Percentiles rank a stretch among this genome's conserved stretches.
phyloP scores from a whole-genome alignment of 2,113 vertebrate species.

The Eulacestoma nigropectus region DNA sequence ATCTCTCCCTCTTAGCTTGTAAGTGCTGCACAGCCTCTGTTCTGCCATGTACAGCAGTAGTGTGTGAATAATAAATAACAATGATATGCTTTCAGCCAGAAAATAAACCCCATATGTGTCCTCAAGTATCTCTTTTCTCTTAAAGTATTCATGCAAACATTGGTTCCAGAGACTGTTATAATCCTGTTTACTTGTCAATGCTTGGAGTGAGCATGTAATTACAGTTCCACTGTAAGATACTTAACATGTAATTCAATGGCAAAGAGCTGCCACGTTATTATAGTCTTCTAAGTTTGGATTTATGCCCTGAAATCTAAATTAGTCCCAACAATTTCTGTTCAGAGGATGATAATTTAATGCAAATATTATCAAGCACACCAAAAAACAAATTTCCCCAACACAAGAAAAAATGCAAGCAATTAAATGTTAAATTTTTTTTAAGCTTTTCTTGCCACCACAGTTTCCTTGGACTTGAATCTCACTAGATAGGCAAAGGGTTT shows the following conservation, averaged over 20 bases:
- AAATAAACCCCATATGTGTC: slow-evolving; percentile 57
- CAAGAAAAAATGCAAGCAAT: not conserved
- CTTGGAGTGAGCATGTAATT: slow-evolving; percentile 57
- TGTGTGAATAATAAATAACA: slow-evolving; percentile 46
- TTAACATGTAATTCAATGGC: slow-evolving; percentile 57
- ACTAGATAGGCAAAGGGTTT: not conserved
- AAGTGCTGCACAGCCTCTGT: not conserved
- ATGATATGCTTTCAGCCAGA: slow-evolving; percentile 22
- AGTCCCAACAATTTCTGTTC: slow-evolving; percentile 27
- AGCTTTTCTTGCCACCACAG: not conserved
- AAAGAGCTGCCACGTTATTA: slow-evolving; percentile 30
- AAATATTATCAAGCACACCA: slow-evolving; percentile 4
- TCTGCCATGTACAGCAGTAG: not conserved
- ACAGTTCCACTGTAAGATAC: slow-evolving; percentile 52
- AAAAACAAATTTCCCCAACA: not conserved
- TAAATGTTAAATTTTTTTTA: not conserved
- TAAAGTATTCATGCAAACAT: slow-evolving; percentile 42
- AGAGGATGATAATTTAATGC: slow-evolving; percentile 29
- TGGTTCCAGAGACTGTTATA: slow-evolving; percentile 53
- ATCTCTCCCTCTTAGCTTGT: not conserved
- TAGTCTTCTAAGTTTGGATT: slow-evolving; percentile 36
- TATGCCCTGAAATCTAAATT: slow-evolving; percentile 57
- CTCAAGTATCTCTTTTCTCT: slow-evolving; percentile 38
- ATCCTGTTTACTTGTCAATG: slow-evolving; percentile 61
- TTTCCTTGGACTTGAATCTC: not conserved